Conservation (phyloP, 2,888 invertebrate species). For the Himalopsyche tibetana region DNA sequence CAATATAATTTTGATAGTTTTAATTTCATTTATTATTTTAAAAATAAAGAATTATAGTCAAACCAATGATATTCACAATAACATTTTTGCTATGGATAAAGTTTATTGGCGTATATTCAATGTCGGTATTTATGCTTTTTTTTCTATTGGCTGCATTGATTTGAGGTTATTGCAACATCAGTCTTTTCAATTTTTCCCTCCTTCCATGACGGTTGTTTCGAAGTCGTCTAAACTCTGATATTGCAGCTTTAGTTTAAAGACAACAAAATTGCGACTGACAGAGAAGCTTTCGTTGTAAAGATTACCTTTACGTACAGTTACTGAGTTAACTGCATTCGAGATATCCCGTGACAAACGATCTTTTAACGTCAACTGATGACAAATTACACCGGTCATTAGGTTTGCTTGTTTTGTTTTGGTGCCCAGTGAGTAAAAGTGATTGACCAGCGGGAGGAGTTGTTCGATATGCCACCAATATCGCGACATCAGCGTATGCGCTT, state of each 20-base stretch:
- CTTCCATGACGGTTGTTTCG: conserved; percentile 8
- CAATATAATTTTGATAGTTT: too few relatives aligned
- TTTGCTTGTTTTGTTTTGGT: conserved; percentile 26
- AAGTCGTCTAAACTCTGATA: background rate
- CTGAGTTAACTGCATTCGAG: background rate
- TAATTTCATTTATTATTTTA: too few relatives aligned
- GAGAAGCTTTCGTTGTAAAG: background rate
- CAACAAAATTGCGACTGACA: background rate
- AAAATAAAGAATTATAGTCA: too few relatives aligned
- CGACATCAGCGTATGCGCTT: conserved; percentile 71
- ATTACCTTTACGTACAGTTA: background rate
- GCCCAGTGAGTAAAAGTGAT: background rate
- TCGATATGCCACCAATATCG: conserved; percentile 7
- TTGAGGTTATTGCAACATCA: background rate
- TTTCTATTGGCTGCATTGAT: background rate
- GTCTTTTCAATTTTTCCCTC: conserved; percentile 41
- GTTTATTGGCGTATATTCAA: background rate
- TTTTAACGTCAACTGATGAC: background rate
- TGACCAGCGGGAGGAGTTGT: background rate
- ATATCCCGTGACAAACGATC: background rate
- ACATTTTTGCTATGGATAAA: too few relatives aligned
- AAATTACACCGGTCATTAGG: background rate
- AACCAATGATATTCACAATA: too few relatives aligned
- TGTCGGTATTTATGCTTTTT: background rate
- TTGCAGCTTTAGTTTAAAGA: background rate